These are phyloP conservation scores for Heliopora coerulea DNA, from an alignment of 92 coral and sea anemone species.

Conservation along the genomic window DNA sequence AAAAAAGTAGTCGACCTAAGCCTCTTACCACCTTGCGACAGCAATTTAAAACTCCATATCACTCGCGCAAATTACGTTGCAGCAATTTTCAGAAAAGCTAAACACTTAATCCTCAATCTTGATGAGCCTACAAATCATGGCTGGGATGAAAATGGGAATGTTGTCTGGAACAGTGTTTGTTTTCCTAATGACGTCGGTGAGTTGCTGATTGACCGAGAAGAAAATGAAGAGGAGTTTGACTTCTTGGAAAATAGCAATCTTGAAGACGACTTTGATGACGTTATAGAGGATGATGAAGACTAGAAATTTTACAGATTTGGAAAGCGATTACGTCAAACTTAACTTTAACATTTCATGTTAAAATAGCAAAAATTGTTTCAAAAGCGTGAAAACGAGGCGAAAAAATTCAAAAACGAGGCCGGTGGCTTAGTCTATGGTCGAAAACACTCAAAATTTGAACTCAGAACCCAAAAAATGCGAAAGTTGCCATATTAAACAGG, in stretches of 20 bases:
- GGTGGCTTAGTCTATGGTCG: too few species aligned
- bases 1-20: slow-evolving; percentile 23
- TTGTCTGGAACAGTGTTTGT: slow-evolving; percentile 20
- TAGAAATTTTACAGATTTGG: background rate
- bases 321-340: too few species aligned
- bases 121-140: slow-evolving; percentile 14
- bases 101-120: background rate
- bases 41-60: slow-evolving; percentile 7
- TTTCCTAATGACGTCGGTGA: slow-evolving; percentile 8
- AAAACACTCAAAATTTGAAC: background rate
- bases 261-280: slow-evolving; percentile 21
- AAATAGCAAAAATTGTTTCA: too few species aligned
- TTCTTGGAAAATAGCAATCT: background rate
- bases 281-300: background rate
- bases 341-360: too few species aligned
- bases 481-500: background rate
- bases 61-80: slow-evolving; percentile 19
- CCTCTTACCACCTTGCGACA: slow-evolving; percentile 16
- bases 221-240: slow-evolving; percentile 2
- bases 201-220: slow-evolving; percentile 1
- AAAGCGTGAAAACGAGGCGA: too few species aligned
- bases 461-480: background rate
- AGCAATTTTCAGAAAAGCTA: slow-evolving; percentile 11
- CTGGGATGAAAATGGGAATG: slow-evolving; percentile 4
- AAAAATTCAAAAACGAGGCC: too few species aligned